Conservation (phyloP, 2,888 invertebrate species). For the Operophtera brumata region DNA sequence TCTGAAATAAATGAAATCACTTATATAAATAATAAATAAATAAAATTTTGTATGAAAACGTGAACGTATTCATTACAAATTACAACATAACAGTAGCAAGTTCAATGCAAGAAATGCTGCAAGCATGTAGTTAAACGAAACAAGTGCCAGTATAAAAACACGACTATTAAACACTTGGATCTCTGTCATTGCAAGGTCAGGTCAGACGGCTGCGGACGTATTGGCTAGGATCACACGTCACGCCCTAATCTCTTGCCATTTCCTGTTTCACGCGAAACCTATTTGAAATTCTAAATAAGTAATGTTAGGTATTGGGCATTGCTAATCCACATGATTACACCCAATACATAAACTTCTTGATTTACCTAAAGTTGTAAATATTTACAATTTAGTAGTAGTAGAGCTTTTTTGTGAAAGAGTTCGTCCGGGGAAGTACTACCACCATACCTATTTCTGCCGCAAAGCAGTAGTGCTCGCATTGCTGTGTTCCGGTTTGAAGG, state of each 20-base stretch:
- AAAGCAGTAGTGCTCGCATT: too few relatives aligned
- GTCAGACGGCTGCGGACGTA: slow-evolving; percentile 14
- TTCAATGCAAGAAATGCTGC: neutral
- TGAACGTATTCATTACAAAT: neutral
- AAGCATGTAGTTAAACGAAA: slow-evolving; percentile 11
- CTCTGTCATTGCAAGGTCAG: slow-evolving; percentile 26
- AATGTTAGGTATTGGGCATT: slow-evolving; percentile 10
- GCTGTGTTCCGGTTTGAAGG: too few relatives aligned
- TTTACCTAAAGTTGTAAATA: neutral
- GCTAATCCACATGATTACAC: neutral
- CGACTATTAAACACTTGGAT: slow-evolving; percentile 19
- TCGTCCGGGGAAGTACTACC: neutral
- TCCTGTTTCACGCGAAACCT: slow-evolving; percentile 26
- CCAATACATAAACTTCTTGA: too few relatives aligned
- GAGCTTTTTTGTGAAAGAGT: too few relatives aligned
- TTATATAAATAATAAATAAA: too few relatives aligned
- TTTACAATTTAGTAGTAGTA: too few relatives aligned
- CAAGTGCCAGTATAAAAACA: slow-evolving; percentile 10
- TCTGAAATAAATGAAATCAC: too few relatives aligned
- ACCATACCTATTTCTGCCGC: too few relatives aligned
- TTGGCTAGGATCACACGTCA: slow-evolving; percentile 22
- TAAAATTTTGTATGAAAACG: too few relatives aligned
- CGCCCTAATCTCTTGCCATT: slow-evolving; percentile 26
- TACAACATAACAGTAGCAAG: neutral
- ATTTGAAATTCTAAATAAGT: slow-evolving; percentile 25